These are phyloP conservation scores for Menidia menidia DNA, from an alignment of 2,797 vertebrate species.

Conservation along the genomic window DNA sequence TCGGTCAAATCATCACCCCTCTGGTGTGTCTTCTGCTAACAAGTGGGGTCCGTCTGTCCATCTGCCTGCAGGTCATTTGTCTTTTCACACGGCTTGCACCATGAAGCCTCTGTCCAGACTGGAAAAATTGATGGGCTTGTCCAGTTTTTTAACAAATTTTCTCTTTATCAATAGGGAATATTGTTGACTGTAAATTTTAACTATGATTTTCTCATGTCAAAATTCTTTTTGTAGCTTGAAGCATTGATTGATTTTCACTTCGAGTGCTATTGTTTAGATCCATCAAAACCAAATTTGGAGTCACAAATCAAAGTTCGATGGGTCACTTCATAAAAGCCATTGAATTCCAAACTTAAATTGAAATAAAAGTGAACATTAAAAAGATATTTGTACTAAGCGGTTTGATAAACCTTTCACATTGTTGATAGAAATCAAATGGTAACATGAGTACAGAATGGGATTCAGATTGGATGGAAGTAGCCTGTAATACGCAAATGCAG, in stretches of 20 bases:
- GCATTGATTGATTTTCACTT: constrained; percentile 45
- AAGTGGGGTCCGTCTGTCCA: constrained; percentile 45
- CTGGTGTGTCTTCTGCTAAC: constrained; percentile 71
- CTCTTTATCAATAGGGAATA: constrained; percentile 32
- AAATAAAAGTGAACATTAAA: constrained; percentile 53
- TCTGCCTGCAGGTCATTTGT: constrained; percentile 54
- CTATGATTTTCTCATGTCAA: constrained; percentile 45
- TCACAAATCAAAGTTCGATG: constrained; percentile 21
- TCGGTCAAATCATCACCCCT: constrained; percentile 68
- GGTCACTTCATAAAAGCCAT: constrained; percentile 52
- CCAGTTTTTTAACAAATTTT: too few species aligned
- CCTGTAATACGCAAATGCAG: constrained; percentile 2
- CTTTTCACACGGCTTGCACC: constrained; percentile 54
- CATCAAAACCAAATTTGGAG: constrained; percentile 45
- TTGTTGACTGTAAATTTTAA: constrained; percentile 33
- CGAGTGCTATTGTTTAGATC: constrained; percentile 48
- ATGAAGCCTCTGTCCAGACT: constrained; percentile 56
- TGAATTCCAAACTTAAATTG: constrained; percentile 56
- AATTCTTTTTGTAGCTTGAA: constrained; percentile 47
- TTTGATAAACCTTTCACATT: constrained; percentile 23
- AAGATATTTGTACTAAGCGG: constrained; percentile 53
- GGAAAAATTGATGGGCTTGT: constrained; percentile 50
- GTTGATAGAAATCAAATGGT: constrained; percentile 20
- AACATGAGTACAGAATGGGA: neutral
- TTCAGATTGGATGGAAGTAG: neutral